phyloP scores from a whole-genome alignment of 2,113 vertebrate species.

The Circaetus cinerascens region DNA sequence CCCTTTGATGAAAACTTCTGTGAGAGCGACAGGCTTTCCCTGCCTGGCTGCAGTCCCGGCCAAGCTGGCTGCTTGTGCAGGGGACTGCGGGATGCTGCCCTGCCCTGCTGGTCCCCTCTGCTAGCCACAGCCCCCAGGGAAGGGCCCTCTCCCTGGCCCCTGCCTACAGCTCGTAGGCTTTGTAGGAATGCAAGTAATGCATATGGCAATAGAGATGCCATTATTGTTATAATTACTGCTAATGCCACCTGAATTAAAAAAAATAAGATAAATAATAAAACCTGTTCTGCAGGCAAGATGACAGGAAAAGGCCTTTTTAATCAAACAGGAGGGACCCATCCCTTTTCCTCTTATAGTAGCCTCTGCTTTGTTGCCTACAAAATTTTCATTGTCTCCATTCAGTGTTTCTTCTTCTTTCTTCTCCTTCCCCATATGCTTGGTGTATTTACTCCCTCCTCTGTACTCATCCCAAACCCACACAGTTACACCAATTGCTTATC shows the following conservation, averaged over 20 bases:
- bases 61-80: neutral
- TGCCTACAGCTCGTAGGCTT: neutral
- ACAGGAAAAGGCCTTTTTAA: conserved; percentile 27
- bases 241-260: neutral
- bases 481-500: neutral
- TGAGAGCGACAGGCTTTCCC: neutral
- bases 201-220: neutral
- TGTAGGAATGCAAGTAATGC: neutral
- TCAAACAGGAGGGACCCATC: neutral
- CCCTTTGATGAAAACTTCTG: neutral
- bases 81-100: neutral
- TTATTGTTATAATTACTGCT: conserved; percentile 8
- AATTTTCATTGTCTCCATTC: neutral
- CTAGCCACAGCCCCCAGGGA: neutral
- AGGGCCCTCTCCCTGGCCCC: neutral
- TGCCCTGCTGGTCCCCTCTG: neutral
- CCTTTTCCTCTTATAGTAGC: conserved; percentile 6
- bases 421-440: neutral
- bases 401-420: neutral
- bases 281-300: conserved; percentile 29
- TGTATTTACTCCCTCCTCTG: neutral
- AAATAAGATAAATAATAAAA: neutral
- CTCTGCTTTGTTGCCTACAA: neutral
- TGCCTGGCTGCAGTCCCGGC: neutral
- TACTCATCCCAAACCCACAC: neutral